Evolutionary conservation across 2,113 vertebrate genomes (phyloP).

Genomic region (Lucifuga dentata): DNA sequence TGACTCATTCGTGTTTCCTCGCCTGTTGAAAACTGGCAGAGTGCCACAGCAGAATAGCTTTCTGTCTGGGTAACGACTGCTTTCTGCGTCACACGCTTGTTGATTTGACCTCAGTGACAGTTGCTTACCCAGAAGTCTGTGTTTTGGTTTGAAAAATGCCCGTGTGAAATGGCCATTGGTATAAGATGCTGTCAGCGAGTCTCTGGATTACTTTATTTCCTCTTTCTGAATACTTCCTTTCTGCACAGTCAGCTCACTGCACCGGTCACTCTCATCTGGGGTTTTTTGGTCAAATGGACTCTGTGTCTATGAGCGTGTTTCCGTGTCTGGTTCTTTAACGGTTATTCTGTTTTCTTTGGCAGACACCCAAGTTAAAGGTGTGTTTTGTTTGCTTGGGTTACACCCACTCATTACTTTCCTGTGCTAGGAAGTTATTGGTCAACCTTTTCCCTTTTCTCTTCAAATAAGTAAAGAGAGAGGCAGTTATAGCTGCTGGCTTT

Average conservation of each 20-base stretch:
- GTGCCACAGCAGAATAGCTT: conserved; percentile 11
- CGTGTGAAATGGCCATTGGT: neutral
- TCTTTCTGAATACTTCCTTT: neutral
- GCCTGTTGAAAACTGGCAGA: conserved; percentile 24
- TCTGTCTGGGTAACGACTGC: conserved; percentile 44
- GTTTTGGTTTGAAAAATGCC: conserved; percentile 58
- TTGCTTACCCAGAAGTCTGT: conserved; percentile 43
- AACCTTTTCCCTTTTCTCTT: conserved; percentile 12
- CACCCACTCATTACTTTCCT: conserved; percentile 49
- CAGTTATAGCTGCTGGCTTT: conserved; percentile 22
- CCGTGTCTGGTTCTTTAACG: conserved; percentile 48
- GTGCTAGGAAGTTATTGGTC: conserved; percentile 33
- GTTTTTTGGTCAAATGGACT: conserved; percentile 41
- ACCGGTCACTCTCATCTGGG: conserved; percentile 29
- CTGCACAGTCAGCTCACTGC: conserved; percentile 50
- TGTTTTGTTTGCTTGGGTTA: conserved; percentile 64
- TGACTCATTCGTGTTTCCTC: conserved; percentile 37
- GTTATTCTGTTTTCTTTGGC: conserved; percentile 67
- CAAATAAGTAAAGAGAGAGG: conserved; percentile 31
- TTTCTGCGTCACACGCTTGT: conserved; percentile 35
- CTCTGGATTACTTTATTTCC: conserved; percentile 26
- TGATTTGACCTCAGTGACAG: conserved; percentile 38
- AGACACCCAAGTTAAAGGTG: conserved; percentile 65
- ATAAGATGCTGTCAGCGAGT: conserved; percentile 39
- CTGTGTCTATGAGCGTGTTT: conserved; percentile 49